Conservation (phyloP, 2,113 vertebrate species). For the Casuarius casuarius region DNA sequence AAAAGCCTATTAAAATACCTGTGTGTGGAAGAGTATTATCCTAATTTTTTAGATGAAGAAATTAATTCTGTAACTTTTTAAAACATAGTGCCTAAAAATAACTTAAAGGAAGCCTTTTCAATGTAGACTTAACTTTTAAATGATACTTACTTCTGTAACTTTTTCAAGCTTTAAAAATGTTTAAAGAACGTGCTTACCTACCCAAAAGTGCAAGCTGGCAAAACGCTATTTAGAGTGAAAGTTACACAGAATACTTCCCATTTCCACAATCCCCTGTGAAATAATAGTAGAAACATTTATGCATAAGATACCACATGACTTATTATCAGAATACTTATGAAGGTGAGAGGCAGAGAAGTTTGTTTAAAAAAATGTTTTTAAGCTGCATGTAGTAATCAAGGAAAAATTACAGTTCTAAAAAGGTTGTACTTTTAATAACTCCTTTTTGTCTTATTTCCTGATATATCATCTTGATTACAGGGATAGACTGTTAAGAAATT, state of each 20-base stretch:
- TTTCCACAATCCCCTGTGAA: neutral
- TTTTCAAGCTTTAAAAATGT: neutral
- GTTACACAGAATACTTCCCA: neutral
- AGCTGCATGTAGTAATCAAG: neutral
- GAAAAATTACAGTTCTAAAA: neutral
- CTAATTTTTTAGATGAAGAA: neutral
- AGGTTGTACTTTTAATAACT: neutral
- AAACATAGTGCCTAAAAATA: neutral
- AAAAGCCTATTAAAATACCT: neutral
- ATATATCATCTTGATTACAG: neutral
- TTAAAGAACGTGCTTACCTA: neutral
- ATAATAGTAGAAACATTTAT: neutral
- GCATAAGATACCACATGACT: neutral
- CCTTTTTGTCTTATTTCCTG: neutral
- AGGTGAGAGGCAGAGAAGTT: neutral
- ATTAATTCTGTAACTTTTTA: neutral
- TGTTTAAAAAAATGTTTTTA: neutral
- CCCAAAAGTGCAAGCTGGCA: neutral
- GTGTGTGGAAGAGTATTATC: neutral
- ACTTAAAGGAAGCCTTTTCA: neutral
- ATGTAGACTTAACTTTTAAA: neutral
- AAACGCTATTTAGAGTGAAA: rapidly evolving
- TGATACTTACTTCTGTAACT: neutral
- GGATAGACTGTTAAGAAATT: neutral
- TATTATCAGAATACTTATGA: neutral